Evolutionary conservation across 2,888 invertebrate genomes (phyloP).

Genomic region (Hydropsyche betteni): DNA sequence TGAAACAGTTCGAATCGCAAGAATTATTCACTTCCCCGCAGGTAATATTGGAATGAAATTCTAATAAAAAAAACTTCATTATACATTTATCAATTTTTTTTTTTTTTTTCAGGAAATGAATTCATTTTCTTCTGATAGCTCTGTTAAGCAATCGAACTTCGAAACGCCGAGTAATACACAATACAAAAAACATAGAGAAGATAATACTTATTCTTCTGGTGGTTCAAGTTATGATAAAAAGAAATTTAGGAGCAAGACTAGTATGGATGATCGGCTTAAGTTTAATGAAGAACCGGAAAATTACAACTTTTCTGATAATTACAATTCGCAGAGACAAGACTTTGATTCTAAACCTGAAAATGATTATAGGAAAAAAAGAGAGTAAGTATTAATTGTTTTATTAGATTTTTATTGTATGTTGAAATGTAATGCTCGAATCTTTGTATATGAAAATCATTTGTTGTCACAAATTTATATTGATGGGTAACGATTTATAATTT

Average conservation of each 20-base stretch:
- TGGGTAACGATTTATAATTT: too few species aligned
- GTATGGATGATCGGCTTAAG: constrained; percentile 1
- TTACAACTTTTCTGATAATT: not conserved
- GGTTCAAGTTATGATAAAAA: not conserved
- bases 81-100: not conserved
- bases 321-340: too few species aligned
- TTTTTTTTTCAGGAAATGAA: not conserved
- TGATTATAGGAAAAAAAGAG: too few species aligned
- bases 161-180: not conserved
- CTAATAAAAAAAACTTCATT: not conserved
- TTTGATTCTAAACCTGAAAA: too few species aligned
- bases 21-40: not conserved
- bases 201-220: not conserved
- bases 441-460: too few species aligned
- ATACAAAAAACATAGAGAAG: not conserved
- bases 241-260: not conserved
- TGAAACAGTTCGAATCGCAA: constrained; percentile 57
- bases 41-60: not conserved
- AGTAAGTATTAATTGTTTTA: too few species aligned
- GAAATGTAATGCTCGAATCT: too few species aligned
- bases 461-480: too few species aligned
- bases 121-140: not conserved
- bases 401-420: too few species aligned
- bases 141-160: not conserved
- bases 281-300: not conserved